A percentile compares a stretch with the other conserved stretches of the same genome.
Conservation (phyloP, 2,797 vertebrate genomes). For the Pitangus sulphuratus region DNA sequence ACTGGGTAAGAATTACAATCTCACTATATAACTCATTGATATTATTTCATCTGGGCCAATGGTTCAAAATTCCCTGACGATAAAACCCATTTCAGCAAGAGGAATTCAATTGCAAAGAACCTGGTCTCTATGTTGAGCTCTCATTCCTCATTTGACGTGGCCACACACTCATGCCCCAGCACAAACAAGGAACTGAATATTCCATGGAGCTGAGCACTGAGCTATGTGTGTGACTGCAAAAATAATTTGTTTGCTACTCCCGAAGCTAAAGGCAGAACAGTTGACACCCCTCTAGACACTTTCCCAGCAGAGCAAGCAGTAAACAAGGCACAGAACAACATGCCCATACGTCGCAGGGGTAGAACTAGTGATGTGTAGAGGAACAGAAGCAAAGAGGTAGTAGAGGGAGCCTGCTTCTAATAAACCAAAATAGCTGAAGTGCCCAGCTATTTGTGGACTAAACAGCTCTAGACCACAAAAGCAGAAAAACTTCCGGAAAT, state of each 20-base stretch:
- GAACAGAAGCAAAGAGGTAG: background rate
- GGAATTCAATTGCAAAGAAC: background rate
- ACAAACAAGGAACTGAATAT: background rate
- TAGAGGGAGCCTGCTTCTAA: background rate
- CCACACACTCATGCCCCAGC: accelerated
- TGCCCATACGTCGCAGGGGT: background rate
- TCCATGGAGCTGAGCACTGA: background rate
- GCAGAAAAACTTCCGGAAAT: background rate
- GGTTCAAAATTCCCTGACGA: background rate
- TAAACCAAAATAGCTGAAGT: background rate
- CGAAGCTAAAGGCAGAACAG: background rate
- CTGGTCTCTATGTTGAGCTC: background rate
- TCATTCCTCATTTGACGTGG: background rate
- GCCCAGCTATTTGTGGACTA: background rate
- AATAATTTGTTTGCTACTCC: background rate
- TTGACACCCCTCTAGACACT: background rate
- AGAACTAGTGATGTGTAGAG: background rate
- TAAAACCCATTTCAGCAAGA: background rate
- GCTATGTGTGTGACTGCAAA: background rate
- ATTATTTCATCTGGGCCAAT: background rate
- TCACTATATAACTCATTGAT: background rate
- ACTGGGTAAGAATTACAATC: background rate
- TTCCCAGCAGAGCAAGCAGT: background rate
- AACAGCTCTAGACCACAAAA: background rate
- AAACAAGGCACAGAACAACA: background rate